These are phyloP conservation scores for Styela clava DNA, from an alignment of 23 tunicate species.

Conservation along the genomic window DNA sequence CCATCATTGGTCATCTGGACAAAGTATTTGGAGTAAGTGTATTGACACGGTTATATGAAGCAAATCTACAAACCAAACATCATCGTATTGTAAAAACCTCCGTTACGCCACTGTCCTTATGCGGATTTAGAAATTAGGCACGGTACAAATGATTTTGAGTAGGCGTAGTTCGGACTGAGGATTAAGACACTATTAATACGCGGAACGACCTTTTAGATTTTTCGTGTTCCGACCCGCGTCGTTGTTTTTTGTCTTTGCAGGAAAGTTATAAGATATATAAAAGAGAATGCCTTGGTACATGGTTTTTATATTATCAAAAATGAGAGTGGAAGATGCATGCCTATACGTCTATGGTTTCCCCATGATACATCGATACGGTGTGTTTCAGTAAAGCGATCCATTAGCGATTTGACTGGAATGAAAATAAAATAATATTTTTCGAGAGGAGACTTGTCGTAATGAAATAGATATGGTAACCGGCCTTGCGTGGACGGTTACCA, in stretches of 20 bases:
- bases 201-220: slow-evolving; percentile 12
- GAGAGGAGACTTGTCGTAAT: background rate
- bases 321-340: background rate
- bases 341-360: background rate
- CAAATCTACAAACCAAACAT: too few species aligned
- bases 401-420: background rate
- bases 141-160: slow-evolving; percentile 8
- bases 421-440: background rate
- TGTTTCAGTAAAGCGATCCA: slow-evolving; percentile 11
- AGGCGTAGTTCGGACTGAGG: background rate
- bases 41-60: too few species aligned
- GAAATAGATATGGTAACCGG: too few species aligned
- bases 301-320: background rate
- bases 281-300: background rate
- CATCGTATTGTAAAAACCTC: background rate
- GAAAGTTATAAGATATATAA: background rate
- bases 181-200: slow-evolving; percentile 4
- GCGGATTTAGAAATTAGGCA: slow-evolving; percentile 6
- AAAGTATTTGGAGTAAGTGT: too few species aligned
- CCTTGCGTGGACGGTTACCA: too few species aligned
- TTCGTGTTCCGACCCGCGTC: background rate
- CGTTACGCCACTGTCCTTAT: background rate
- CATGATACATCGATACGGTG: background rate
- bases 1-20: too few species aligned
- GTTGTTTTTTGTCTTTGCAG: background rate